Percentiles rank a stretch among this genome's conserved stretches.
Conservation (phyloP, 2,888 invertebrate genomes). For the Latrodectus elegans region DNA sequence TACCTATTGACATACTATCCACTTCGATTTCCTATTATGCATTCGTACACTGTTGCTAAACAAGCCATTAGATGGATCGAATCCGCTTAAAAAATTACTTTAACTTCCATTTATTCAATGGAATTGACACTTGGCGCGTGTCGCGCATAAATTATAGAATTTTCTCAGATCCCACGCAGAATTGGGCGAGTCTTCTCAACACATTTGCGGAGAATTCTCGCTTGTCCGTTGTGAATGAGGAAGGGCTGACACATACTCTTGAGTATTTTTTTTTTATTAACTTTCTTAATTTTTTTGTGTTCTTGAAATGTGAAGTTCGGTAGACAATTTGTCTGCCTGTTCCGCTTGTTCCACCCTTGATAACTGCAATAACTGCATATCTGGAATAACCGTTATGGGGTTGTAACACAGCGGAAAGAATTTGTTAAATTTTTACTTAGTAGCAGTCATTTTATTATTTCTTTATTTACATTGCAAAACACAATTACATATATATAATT, state of each 20-base stretch:
- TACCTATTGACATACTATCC: no score
- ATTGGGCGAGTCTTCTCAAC: constrained; percentile 32
- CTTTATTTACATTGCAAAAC: no score
- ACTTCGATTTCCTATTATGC: no score
- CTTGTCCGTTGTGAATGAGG: constrained; percentile 16
- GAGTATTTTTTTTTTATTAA: constrained; percentile 18
- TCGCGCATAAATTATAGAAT: constrained; percentile 52
- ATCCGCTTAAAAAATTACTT: no score
- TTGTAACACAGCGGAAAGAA: no score
- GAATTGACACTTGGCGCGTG: constrained; percentile 41
- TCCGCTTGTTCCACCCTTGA: not conserved
- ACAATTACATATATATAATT: no score
- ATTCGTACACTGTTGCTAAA: no score
- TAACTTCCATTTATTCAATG: not conserved
- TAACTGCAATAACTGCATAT: no score
- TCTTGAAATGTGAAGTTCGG: not conserved
- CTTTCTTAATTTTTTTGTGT: constrained; percentile 11
- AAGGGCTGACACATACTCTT: not conserved
- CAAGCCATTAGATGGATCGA: no score
- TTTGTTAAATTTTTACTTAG: no score
- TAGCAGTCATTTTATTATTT: no score
- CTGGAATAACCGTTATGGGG: no score
- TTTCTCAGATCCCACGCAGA: constrained; percentile 56
- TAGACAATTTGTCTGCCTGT: constrained; percentile 39
- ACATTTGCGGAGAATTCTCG: constrained; percentile 22